Evolutionary conservation across 2,888 invertebrate species (phyloP).

Genomic region (Neuroscelio doddi): DNA sequence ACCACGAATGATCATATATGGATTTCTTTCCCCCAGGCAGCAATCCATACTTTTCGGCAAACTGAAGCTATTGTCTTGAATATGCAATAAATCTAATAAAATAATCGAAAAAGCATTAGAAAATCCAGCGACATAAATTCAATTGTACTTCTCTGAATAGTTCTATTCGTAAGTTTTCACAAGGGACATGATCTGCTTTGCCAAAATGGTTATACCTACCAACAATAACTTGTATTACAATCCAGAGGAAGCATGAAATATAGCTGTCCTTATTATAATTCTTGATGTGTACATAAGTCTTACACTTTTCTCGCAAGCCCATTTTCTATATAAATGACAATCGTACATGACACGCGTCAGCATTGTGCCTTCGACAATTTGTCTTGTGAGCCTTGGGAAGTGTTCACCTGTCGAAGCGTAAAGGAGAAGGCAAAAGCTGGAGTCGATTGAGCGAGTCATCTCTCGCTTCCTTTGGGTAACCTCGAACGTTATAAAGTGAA

Average conservation of each 20-base stretch:
- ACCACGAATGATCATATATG: too few relatives aligned
- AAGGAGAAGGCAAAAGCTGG: neutral
- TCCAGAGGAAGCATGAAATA: constrained; percentile 5
- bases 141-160: neutral
- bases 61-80: too few relatives aligned
- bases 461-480: too few relatives aligned
- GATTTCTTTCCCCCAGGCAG: too few relatives aligned
- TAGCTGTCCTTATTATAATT: neutral
- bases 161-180: constrained; percentile 1
- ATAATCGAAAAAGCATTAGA: constrained; percentile 5
- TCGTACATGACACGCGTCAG: constrained; percentile 8
- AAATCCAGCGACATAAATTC: neutral
- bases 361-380: constrained; percentile 8
- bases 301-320: neutral
- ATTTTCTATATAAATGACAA: constrained; percentile 9
- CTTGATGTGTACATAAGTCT: neutral
- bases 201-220: neutral
- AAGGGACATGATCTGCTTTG: constrained; percentile 1
- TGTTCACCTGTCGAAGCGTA: constrained; percentile 9
- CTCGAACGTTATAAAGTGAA: constrained; percentile 13
- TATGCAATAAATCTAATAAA: too few relatives aligned
- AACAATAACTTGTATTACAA: constrained; percentile 1
- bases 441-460: constrained; percentile 7
- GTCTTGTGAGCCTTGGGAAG: constrained; percentile 1
- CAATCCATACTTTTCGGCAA: neutral